A percentile compares a stretch with the other conserved stretches of the same genome.
phyloP scores from a whole-genome alignment of 2,113 vertebrate genomes.

The Mirza zaza region DNA sequence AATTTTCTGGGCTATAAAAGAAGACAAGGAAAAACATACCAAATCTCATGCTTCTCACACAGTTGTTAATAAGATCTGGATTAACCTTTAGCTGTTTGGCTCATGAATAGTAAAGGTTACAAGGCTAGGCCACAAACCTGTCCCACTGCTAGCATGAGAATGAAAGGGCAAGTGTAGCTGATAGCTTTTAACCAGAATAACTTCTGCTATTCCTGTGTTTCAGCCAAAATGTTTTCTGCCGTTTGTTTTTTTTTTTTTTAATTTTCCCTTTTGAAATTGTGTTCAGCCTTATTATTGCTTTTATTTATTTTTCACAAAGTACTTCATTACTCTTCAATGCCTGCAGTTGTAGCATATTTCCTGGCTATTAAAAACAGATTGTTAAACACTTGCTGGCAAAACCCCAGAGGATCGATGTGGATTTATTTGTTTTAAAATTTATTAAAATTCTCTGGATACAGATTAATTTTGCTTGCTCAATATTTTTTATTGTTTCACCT shows the following conservation, averaged over 20 bases:
- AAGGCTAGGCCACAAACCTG: neutral
- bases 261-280: slow-evolving; percentile 63
- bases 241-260: slow-evolving; percentile 5
- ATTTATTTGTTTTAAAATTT: slow-evolving; percentile 80
- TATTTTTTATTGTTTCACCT: slow-evolving; percentile 84
- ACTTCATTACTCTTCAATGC: slow-evolving; percentile 58
- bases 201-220: neutral
- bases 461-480: slow-evolving; percentile 72
- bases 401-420: slow-evolving; percentile 63
- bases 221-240: slow-evolving; percentile 70
- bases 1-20: slow-evolving; percentile 16
- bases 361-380: slow-evolving; percentile 79
- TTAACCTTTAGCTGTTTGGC: neutral
- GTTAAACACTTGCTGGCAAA: slow-evolving; percentile 65
- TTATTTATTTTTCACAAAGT: slow-evolving; percentile 55
- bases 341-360: neutral
- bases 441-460: slow-evolving; percentile 78
- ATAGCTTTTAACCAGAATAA: neutral
- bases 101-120: neutral
- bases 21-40: neutral
- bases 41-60: slow-evolving; percentile 6
- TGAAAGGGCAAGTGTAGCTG: neutral
- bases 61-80: neutral
- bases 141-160: neutral
- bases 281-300: slow-evolving; percentile 1